Conservation (phyloP, 2,113 vertebrate species). For the Calidris pugnax region DNA sequence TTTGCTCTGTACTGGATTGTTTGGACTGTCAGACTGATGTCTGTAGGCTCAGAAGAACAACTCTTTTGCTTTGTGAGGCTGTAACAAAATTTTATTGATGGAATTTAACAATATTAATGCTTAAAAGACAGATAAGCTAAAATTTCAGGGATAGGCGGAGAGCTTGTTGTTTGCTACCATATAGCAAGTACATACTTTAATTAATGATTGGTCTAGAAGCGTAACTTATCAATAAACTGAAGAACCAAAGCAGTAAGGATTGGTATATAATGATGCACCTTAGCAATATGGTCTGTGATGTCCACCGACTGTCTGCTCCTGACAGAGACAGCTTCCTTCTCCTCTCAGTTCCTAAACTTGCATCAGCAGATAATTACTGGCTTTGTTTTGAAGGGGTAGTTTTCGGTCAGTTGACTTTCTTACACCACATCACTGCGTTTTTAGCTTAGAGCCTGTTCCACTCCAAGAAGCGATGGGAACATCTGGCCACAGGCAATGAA, state of each 20-base stretch:
- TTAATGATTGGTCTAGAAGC: not conserved
- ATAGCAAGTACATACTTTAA: not conserved
- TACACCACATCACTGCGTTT: not conserved
- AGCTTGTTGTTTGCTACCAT: not conserved
- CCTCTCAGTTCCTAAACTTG: not conserved
- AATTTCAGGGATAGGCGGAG: not conserved
- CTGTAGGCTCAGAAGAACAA: not conserved
- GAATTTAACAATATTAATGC: not conserved
- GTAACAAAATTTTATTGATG: not conserved
- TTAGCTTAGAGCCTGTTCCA: not conserved
- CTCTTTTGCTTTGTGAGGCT: not conserved
- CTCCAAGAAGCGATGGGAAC: not conserved
- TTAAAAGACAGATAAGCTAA: not conserved
- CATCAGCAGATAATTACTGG: not conserved
- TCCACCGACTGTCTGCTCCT: not conserved
- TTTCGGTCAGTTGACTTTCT: not conserved
- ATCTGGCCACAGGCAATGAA: not conserved
- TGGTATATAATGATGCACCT: not conserved
- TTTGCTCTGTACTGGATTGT: conserved; percentile 19
- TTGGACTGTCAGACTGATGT: not conserved
- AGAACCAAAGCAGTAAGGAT: not conserved
- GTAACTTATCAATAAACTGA: not conserved
- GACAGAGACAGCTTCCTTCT: not conserved
- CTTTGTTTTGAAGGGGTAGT: not conserved
- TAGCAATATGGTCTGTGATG: not conserved